Evolutionary conservation across 2,797 vertebrate genomes (phyloP), one percentile per base, ranked within the genome.

Genomic region (Urocyon cinereoargenteus): DNA sequence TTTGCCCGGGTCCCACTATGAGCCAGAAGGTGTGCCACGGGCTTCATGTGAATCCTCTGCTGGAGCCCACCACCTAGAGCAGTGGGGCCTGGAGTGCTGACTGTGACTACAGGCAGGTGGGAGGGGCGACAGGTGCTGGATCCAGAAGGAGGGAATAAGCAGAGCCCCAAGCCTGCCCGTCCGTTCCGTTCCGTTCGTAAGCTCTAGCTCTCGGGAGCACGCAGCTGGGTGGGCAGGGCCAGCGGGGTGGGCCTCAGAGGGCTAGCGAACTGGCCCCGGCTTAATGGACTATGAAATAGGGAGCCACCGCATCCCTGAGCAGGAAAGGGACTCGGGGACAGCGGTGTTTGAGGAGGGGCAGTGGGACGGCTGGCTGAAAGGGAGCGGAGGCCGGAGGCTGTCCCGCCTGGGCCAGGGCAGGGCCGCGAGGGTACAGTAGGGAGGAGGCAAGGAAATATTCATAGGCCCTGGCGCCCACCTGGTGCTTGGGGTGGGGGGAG

Each of bases 381-480:
- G 68, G 26, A 83, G 53, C 57, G 73, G 64, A 95, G 62, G 45
- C 85, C 22, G 57, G 55, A 92, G 72, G n/a, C 34, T 79, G 9
- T 78, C 34, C 53, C 59, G 18, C 78, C 78, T 31, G 34, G 49
- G 89, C 61, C 26, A 6, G 1, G 13, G 31, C 31, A 53, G n/a
- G 6, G 55, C 53, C 62, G 28, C 64, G 83, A 94, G 49, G 14
- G 40, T 28, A 70, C 13, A 85, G 28, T 26, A 86, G 84, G 70
- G 40, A 22, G 73, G 53, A 36, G 62, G 9, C 53, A 86, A 79
- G 88, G 70, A 97, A 96, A 96, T 90, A 64, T 45, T 92, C 66
- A 88, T 36, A 81, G 68, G 59, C 36, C 66, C 13, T 55, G 66
- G 62, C 87, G 64, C 96, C 91, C 93, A 68, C 51, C 75, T 59